Conservation (phyloP, 2,797 vertebrate genomes). For the Odontamblyopus rebecca region DNA sequence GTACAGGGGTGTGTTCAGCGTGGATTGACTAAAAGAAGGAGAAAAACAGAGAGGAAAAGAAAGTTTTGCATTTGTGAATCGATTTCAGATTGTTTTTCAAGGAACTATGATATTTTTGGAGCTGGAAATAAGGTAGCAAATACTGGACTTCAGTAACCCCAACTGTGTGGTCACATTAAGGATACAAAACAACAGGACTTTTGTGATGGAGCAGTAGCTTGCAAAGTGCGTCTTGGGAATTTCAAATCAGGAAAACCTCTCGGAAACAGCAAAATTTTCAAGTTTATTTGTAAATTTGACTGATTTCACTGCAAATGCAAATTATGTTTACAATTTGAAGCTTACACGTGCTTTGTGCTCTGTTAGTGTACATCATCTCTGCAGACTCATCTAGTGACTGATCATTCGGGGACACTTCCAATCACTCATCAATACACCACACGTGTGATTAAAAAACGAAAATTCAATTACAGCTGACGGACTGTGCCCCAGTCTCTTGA, state of each 20-base stretch:
- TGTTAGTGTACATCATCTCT: slow-evolving; percentile 1
- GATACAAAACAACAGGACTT: slow-evolving; percentile 19
- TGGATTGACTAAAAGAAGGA: slow-evolving; percentile 22
- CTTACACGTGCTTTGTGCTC: slow-evolving; percentile 15
- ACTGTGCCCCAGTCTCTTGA: slow-evolving; percentile 1
- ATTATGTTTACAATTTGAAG: slow-evolving; percentile 3
- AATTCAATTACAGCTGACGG: not conserved
- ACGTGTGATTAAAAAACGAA: not conserved
- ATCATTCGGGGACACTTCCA: slow-evolving; percentile 5
- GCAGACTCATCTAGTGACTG: slow-evolving; percentile 13
- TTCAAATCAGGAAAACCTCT: not conserved
- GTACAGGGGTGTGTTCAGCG: slow-evolving; percentile 36
- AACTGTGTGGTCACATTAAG: slow-evolving; percentile 25
- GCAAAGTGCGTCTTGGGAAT: slow-evolving; percentile 13
- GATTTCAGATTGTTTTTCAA: slow-evolving; percentile 26
- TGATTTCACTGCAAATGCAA: not conserved
- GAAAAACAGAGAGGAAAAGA: slow-evolving; percentile 22
- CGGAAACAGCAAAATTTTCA: not conserved
- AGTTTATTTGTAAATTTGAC: slow-evolving; percentile 1
- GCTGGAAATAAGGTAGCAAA: slow-evolving; percentile 31
- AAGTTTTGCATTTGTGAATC: slow-evolving; percentile 25
- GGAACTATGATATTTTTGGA: slow-evolving; percentile 22
- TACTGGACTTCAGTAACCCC: slow-evolving; percentile 38
- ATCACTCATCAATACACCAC: not conserved
- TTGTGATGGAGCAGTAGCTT: slow-evolving; percentile 7